Conservation (phyloP, 2,888 invertebrate species). For the Ypsolopha scabrella region DNA sequence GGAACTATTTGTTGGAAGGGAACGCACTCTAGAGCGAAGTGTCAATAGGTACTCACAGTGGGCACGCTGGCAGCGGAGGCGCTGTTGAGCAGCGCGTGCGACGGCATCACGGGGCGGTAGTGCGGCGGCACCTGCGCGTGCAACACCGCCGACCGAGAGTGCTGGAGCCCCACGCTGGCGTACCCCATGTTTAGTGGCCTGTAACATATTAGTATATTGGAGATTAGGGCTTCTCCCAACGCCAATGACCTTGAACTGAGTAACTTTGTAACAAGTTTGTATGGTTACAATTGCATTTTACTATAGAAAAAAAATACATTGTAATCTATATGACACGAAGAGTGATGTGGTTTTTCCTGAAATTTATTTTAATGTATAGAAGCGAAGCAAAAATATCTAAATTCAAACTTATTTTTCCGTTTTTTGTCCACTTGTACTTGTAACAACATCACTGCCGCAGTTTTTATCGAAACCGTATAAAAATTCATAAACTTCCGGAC, state of each 20-base stretch:
- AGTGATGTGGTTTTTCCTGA: no score
- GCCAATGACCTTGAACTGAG: no score
- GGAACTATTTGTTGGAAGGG: no score
- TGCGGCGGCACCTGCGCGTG: conserved; percentile 70
- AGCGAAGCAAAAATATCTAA: not conserved
- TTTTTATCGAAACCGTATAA: no score
- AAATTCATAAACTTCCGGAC: no score
- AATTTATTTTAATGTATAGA: not conserved
- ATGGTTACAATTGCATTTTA: no score
- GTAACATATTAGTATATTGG: conserved; percentile 15
- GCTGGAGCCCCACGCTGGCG: conserved; percentile 65
- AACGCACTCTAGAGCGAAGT: not conserved
- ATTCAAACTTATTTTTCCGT: no score
- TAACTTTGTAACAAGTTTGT: no score
- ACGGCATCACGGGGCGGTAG: conserved; percentile 58
- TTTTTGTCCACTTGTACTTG: no score
- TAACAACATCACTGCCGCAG: no score
- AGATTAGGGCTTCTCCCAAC: not conserved
- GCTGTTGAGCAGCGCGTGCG: conserved; percentile 65
- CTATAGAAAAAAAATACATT: no score
- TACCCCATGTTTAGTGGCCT: conserved; percentile 59
- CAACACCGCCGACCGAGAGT: conserved; percentile 81
- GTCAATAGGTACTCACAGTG: conserved; percentile 31
- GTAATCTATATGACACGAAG: no score
- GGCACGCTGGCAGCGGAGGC: conserved; percentile 75